phyloP scores from a whole-genome alignment of 1,140 invertebrate genomes.

The Luehdorfia chinensis region DNA sequence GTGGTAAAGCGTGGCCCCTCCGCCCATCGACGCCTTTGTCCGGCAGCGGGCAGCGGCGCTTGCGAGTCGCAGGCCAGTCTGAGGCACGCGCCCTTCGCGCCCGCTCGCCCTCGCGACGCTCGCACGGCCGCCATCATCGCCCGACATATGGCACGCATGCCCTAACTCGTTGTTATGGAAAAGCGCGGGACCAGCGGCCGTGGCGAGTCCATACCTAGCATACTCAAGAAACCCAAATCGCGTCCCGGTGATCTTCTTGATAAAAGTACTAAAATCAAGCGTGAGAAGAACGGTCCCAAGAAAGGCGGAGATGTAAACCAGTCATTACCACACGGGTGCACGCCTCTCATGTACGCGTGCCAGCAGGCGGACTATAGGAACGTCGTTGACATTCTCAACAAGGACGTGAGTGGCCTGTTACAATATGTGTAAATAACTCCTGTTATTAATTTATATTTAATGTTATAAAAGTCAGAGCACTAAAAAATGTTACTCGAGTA shows the following conservation, averaged over 20 bases:
- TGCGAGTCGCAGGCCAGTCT: conserved; percentile 47
- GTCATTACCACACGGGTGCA: conserved; percentile 78
- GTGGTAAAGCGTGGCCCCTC: conserved; percentile 43
- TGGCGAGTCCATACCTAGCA: conserved; percentile 65
- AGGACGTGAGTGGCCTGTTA: conserved; percentile 60
- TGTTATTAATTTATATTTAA: too few species aligned
- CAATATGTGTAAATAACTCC: too few species aligned
- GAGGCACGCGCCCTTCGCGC: conserved; percentile 62
- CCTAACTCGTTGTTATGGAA: conserved; percentile 63
- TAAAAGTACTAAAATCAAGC: conserved; percentile 65
- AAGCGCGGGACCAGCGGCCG: conserved; percentile 52
- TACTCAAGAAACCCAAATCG: conserved; percentile 62
- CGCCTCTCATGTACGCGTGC: conserved; percentile 93
- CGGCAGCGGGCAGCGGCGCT: conserved; percentile 44
- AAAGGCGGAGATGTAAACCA: conserved; percentile 55
- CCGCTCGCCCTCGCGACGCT: conserved; percentile 43
- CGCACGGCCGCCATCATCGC: conserved; percentile 15
- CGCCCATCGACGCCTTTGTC: conserved; percentile 45
- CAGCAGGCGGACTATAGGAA: conserved; percentile 82
- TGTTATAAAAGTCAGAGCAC: too few species aligned
- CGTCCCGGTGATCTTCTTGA: conserved; percentile 57
- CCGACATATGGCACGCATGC: conserved; percentile 37
- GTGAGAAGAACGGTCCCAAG: conserved; percentile 46
- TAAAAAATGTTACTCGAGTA: neutral
- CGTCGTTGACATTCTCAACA: conserved; percentile 70